Evolutionary conservation across 2,113 vertebrate genomes (phyloP), one percentile per base, ranked within the genome.

Genomic region (Aldabrachelys gigantea): DNA sequence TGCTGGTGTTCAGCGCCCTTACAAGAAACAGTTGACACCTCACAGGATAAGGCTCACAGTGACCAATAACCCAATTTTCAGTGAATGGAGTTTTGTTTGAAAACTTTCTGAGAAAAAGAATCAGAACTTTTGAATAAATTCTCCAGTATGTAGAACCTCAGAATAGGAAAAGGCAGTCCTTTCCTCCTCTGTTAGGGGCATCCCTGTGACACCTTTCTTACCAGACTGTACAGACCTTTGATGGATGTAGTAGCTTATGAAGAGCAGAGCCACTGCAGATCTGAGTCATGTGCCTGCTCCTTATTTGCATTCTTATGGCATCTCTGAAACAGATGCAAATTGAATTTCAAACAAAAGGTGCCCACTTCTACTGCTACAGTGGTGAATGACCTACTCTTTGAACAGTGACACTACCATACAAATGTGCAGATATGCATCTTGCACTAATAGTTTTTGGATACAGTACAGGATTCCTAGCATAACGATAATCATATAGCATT

Each of bases 301-400:
- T 96, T 75, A 84, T 82, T 81, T 65, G 56, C 35, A 50, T 96
- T 93, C 95, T 84, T 90, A 80, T 29, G 84, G 84, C 59, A 90
- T 96, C 87, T 96, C 92, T 94, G 88, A 75, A 96, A 92, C 72
- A 56, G 84, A 96, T 96, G 93, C 95, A 95, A 96, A 90, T 86
- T 96, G 92, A 92, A 96, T 97, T 97, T 97, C 93, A 94, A 97
- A 95, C 91, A 94, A 93, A 95, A 97, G 84, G 41, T 87, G 89
- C 62, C 57, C 27, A 9, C 84, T 82, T 65, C 3, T 53, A 82
- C 90, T 89, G 89, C 82, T 92, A 65, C 31, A 31, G 57, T 91
- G 80, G 92, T 62, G 90, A 93, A 82, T 44, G 79, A 88, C 88
- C 85, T 88, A 93, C 86, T 94, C 79, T 87, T 84, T 89, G 93